phyloP scores from a whole-genome alignment of 2,888 invertebrate species.

The Epirrhoe tristata region DNA sequence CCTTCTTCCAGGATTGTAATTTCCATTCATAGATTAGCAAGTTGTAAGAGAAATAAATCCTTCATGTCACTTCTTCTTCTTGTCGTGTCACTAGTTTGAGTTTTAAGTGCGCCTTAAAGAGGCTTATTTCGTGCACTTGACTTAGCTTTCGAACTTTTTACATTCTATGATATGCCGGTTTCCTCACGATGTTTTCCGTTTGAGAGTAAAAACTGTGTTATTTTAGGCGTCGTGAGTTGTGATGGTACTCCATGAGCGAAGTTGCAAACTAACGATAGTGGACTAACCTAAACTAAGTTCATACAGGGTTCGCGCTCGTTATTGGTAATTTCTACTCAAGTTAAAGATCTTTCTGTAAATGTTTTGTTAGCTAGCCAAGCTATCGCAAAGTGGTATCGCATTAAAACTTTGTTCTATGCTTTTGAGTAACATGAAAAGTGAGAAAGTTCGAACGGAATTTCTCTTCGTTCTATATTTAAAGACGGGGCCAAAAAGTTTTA shows the following conservation, averaged over 20 bases:
- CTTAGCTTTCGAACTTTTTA: no score
- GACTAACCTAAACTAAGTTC: not conserved
- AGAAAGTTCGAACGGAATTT: constrained; percentile 5
- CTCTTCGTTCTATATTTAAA: constrained; percentile 16
- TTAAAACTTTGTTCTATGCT: constrained; percentile 26
- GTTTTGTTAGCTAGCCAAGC: constrained; percentile 23
- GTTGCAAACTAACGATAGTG: no score
- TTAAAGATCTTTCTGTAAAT: constrained; percentile 11
- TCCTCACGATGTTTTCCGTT: no score
- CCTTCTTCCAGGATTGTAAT: not conserved
- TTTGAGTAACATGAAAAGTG: constrained; percentile 19
- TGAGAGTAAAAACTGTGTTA: no score
- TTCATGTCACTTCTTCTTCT: no score
- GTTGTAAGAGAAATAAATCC: no score
- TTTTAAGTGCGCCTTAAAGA: no score
- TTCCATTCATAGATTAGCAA: no score
- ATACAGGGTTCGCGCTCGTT: not conserved
- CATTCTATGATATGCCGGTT: no score
- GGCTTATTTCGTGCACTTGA: no score
- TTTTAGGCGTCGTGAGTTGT: not conserved
- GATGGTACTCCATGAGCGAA: not conserved
- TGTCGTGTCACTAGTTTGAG: no score
- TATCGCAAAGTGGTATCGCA: constrained; percentile 25
- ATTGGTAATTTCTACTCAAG: not conserved
- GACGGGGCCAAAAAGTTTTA: constrained; percentile 20